Conservation (phyloP, 2,113 vertebrate species). For the Chroicocephalus ridibundus region DNA sequence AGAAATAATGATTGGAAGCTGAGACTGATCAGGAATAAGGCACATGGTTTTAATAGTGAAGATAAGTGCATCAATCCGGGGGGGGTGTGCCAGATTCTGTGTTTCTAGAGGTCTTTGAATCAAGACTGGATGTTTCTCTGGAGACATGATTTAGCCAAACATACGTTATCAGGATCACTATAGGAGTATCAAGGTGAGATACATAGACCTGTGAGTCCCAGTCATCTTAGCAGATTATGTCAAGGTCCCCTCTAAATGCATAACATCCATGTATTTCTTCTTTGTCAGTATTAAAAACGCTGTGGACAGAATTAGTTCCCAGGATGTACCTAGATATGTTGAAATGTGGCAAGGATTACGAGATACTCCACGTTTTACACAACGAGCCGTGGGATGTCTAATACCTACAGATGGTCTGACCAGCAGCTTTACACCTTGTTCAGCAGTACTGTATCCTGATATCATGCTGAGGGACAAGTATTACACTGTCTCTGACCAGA, state of each 20-base stretch:
- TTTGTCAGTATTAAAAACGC: not conserved
- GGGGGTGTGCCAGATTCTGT: not conserved
- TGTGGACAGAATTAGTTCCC: not conserved
- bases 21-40: not conserved
- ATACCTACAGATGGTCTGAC: not conserved
- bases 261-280: not conserved
- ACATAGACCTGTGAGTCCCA: not conserved
- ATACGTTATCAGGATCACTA: not conserved
- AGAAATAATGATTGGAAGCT: not conserved
- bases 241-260: not conserved
- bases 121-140: not conserved
- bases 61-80: not conserved
- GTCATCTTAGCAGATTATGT: rapidly evolving
- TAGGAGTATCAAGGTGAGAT: not conserved
- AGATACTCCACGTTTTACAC: not conserved
- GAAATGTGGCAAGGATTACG: not conserved
- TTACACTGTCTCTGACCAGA: not conserved
- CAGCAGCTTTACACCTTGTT: not conserved
- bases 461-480: not conserved
- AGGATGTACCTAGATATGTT: rapidly evolving
- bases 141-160: not conserved
- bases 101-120: not conserved
- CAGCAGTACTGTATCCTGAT: not conserved
- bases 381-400: not conserved
- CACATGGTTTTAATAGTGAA: not conserved